Evolutionary conservation across 2,797 vertebrate genomes (phyloP), one percentile per base, ranked within the genome.

Genomic region (Danionella dracula): DNA sequence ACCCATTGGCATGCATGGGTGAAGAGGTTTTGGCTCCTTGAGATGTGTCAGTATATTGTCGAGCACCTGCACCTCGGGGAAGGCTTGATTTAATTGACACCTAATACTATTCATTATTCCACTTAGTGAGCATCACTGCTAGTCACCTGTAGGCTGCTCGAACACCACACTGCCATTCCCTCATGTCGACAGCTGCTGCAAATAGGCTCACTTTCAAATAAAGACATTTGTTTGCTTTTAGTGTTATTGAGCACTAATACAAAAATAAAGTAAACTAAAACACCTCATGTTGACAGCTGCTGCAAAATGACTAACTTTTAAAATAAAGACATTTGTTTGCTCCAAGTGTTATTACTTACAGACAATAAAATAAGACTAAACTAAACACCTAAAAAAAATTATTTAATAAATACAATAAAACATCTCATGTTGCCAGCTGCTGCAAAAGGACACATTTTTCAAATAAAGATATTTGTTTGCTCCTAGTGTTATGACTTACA

Each of bases 101-200:
- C 95, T 95, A 92, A 95, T 93, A 93, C 90, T 91, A 90, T 90
- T 96, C 92, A 97, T 98, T 98, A 98, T 98, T 99, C 96, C 95
- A 97, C 94, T 94, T 94, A 93, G 90, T 97, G 95, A 98, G 88
- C 93, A 94, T 90, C 90, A 91, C 92, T 92, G 92, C 94, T 95
- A 95, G 94, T 94, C 94, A 94, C 93, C 93, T 94, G 92, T 93
- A 90, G 92, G 90, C 89, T 69, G 84, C 85, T 89, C 86, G 82
- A 85, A 74, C 42, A 49, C 57, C n/a, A 83, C 84, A 86, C 86
- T 69, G 86, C 51, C 81, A 72, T 83, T 89, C 88, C 86, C 84
- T 89, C 88, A 87, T 90, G 92, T 90, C 93, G 91, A 91, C 89
- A 91, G 87, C 85, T 79, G 71, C 93, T 95, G 95, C 90, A 94